A percentile compares a stretch with the other conserved stretches of the same genome.
Conservation (phyloP, 2,797 vertebrate species). For the Phalloptychus januarius region DNA sequence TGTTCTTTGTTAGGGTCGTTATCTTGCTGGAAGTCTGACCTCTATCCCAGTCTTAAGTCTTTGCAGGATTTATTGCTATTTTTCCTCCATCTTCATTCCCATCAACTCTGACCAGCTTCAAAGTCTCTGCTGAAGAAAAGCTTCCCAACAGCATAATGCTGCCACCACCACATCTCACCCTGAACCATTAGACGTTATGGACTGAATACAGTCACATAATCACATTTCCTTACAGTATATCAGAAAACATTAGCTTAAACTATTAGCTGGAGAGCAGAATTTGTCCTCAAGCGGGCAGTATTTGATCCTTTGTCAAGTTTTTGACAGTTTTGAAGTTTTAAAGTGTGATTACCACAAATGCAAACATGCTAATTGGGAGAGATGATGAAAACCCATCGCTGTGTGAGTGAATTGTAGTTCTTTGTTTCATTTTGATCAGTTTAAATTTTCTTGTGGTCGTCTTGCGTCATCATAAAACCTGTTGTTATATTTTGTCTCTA, state of each 20-base stretch:
- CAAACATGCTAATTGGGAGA: not conserved
- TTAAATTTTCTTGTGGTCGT: not conserved
- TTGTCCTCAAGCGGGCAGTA: not conserved
- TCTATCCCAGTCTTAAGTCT: too few relatives aligned
- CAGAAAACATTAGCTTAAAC: not conserved
- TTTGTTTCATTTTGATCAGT: not conserved
- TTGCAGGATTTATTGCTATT: not conserved
- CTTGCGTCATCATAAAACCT: not conserved
- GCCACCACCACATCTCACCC: not conserved
- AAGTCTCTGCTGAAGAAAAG: not conserved
- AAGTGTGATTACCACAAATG: not conserved
- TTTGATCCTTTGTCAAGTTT: not conserved
- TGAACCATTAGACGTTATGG: not conserved
- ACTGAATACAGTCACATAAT: not conserved
- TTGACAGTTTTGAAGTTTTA: not conserved
- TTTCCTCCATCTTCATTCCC: not conserved
- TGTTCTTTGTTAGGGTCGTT: too few relatives aligned
- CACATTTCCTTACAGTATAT: not conserved
- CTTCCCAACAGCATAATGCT: not conserved
- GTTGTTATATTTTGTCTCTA: not conserved
- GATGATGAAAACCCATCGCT: not conserved
- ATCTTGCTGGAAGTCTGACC: not conserved
- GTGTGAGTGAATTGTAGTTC: not conserved
- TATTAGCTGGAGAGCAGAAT: not conserved
- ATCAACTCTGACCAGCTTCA: not conserved